These are phyloP conservation scores for Brotogeris chrysoptera DNA, from an alignment of 2,797 vertebrate genomes.

Conservation along the genomic window DNA sequence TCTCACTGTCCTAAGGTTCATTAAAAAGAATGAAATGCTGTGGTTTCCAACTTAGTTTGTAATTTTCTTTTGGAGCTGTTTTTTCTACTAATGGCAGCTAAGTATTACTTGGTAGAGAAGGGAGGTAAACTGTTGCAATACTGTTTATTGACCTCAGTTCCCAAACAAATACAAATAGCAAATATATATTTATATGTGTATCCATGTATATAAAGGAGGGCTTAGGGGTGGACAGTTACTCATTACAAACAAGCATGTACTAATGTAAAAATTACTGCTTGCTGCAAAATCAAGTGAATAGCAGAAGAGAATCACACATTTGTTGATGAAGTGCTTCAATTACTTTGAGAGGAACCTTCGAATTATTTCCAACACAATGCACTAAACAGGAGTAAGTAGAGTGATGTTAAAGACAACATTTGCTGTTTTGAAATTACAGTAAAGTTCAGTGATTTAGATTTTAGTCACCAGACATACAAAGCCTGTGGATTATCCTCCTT, in stretches of 20 bases:
- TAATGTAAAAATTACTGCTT: constrained; percentile 63
- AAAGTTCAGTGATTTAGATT: constrained; percentile 10
- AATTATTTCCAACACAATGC: not conserved
- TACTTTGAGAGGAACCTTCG: constrained; percentile 45
- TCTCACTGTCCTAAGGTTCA: not conserved
- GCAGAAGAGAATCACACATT: not conserved
- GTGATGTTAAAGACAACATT: not conserved
- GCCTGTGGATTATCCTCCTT: constrained; percentile 15
- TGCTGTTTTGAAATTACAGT: not conserved
- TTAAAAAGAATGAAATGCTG: not conserved
- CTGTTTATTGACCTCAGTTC: not conserved
- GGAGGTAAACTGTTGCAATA: not conserved
- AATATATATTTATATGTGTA: not conserved
- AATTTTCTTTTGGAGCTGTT: not conserved
- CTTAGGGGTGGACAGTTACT: not conserved
- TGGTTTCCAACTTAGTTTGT: not conserved
- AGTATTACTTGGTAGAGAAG: not conserved
- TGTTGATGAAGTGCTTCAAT: constrained; percentile 4
- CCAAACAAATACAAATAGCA: not conserved
- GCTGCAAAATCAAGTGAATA: not conserved
- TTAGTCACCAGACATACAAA: constrained; percentile 20
- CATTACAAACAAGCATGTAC: constrained; percentile 11
- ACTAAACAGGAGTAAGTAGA: not conserved
- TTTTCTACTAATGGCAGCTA: not conserved
- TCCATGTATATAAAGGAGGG: not conserved